Evolutionary conservation across 2,113 vertebrate genomes (phyloP).

Genomic region (Saccopteryx bilineata): DNA sequence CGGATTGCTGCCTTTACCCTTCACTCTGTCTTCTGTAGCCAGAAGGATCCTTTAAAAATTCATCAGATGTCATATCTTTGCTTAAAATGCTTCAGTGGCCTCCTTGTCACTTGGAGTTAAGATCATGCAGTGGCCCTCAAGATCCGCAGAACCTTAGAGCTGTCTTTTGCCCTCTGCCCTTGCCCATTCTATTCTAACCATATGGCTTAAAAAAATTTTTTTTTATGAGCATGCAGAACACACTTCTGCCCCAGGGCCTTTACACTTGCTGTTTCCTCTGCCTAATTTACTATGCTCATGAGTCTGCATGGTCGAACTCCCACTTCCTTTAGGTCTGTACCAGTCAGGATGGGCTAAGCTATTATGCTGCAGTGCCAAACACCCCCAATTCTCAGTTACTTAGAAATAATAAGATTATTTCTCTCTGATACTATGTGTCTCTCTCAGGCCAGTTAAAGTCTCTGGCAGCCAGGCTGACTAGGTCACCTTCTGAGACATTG

Average conservation of each 20-base stretch:
- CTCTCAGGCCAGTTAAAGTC: not conserved
- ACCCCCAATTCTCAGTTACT: not conserved
- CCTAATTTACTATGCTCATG: not conserved
- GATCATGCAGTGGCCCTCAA: not conserved
- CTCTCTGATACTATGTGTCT: accelerated
- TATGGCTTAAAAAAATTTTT: not conserved
- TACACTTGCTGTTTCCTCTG: not conserved
- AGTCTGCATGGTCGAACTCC: not conserved
- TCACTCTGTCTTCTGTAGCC: not conserved
- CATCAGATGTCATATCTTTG: not conserved
- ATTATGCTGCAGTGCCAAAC: not conserved
- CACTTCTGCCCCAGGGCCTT: not conserved
- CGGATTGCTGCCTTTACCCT: accelerated
- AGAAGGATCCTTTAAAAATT: not conserved
- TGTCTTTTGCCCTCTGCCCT: not conserved
- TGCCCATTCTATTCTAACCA: not conserved
- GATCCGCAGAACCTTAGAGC: not conserved
- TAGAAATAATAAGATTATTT: not conserved
- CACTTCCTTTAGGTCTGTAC: not conserved
- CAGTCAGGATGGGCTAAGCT: not conserved
- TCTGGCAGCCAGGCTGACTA: not conserved
- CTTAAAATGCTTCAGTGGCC: not conserved
- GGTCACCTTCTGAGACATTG: not conserved
- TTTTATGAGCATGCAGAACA: not conserved
- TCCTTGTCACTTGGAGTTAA: not conserved